Base-by-base conservation (phyloP, 2,888 invertebrate genomes). In the Caenorhabditis sulstoni region DNA sequence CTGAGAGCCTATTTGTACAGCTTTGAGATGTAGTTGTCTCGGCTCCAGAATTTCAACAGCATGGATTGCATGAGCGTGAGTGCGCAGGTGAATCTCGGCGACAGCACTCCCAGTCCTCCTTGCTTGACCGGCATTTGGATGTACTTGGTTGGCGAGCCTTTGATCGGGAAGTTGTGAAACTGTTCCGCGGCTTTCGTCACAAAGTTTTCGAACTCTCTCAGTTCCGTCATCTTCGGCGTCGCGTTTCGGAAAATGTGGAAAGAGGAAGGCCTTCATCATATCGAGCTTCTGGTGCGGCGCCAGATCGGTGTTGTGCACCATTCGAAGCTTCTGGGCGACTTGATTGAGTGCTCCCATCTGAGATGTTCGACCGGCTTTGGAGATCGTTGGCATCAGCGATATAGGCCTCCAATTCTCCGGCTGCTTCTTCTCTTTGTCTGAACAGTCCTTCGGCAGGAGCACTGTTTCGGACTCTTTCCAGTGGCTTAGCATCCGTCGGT, bases 391-490 rank as follows among this genome's bases (percentile, higher is more conserved):
- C 57, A 57, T 57, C 41, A 57, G 57, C 0, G 20, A 11, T 3
- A 57, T 57, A 0, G 53, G 53, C 3, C 37, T 35, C 37, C 53
- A 53, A 18, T 53, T 53, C 9, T 53, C 53, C 16, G 57, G 41
- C 22, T 11, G 16, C 16, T 44, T 47, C 58, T 67, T 49, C 14
- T 67, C 67, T 20, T 57, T 57, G n/a, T n/a, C n/a, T n/a, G n/a
- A n/a, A n/a, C n/a, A n/a, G 12, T 49, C 39, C 22, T 67, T 67
- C 22, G 57, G 50, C 9, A 67, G 49, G 8, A 67, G 58, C 11
- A 58, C 14, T 2, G 67, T 67, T 18, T 67, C 66, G 1, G 66
- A 55, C 16, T 66, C 66, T 57, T 66, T 66, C 66, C 66, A 66
- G 49, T 47, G 55, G 2, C n/a, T 3, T 23, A 57, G 67, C 20